phyloP scores from a whole-genome alignment of 1,140 invertebrate species.

The Telenomus remus region DNA sequence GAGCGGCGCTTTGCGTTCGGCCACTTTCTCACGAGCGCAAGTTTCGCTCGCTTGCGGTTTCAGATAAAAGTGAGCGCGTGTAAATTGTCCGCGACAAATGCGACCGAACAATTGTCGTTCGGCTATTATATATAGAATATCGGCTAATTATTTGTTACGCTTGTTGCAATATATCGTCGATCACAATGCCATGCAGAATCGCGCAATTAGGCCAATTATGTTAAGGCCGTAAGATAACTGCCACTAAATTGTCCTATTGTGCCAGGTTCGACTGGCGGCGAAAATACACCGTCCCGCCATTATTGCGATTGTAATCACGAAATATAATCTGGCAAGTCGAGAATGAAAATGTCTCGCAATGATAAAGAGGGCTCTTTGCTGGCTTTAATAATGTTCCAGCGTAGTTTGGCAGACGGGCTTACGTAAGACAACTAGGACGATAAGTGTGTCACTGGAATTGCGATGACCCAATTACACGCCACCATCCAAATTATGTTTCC shows the following conservation, averaged over 20 bases:
- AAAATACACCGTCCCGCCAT: conserved; percentile 5
- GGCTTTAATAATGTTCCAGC: conserved; percentile 16
- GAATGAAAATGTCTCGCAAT: conserved; percentile 22
- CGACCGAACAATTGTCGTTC: conserved; percentile 27
- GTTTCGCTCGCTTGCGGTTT: too few species aligned
- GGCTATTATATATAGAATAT: conserved; percentile 1
- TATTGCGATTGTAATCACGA: conserved; percentile 9
- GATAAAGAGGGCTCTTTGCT: neutral
- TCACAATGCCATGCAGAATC: conserved; percentile 21
- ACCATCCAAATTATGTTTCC: conserved; percentile 2
- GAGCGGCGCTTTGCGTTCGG: too few species aligned
- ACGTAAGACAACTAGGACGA: conserved; percentile 5
- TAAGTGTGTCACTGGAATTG: conserved; percentile 12
- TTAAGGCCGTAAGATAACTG: conserved; percentile 27
- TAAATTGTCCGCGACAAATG: conserved; percentile 7
- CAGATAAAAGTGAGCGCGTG: too few species aligned
- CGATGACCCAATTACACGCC: conserved; percentile 7
- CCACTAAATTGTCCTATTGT: conserved; percentile 41
- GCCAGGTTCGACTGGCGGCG: conserved; percentile 3
- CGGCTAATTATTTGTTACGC: conserved; percentile 30
- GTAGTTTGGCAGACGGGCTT: neutral
- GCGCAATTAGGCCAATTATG: conserved; percentile 37
- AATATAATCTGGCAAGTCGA: conserved; percentile 21
- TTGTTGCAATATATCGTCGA: conserved; percentile 23
- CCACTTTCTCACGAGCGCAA: neutral